A percentile compares a stretch with the other conserved stretches of the same genome.
These are phyloP conservation scores for Ricordea florida DNA, from an alignment of 92 coral and sea anemone species.

Conservation along the genomic window DNA sequence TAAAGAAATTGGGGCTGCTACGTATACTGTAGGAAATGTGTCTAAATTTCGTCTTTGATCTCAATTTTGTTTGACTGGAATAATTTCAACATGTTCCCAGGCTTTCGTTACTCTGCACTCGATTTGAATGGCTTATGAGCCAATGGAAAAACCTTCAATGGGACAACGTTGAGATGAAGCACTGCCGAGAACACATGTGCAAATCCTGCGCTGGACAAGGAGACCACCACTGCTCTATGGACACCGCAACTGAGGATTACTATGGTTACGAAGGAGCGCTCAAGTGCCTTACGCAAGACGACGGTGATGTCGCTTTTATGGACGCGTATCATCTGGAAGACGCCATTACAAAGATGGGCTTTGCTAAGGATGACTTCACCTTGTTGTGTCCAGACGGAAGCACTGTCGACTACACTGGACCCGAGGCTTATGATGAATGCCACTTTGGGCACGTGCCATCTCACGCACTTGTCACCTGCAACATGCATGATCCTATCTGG, in stretches of 20 bases:
- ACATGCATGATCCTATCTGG: slow-evolving; percentile 59
- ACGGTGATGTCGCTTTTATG: slow-evolving; percentile 55
- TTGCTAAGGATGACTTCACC: slow-evolving; percentile 13
- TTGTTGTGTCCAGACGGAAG: slow-evolving; percentile 60
- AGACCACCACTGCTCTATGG: slow-evolving; percentile 43
- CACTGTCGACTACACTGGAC: slow-evolving; percentile 14
- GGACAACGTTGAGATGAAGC: slow-evolving; percentile 10
- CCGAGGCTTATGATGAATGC: slow-evolving; percentile 34
- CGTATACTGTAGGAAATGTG: too few species aligned
- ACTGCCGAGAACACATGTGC: slow-evolving; percentile 46
- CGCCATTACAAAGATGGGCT: neutral
- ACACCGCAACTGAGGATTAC: neutral
- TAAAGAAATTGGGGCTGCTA: too few species aligned
- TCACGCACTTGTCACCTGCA: slow-evolving; percentile 50
- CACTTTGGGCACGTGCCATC: slow-evolving; percentile 66
- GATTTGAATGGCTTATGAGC: slow-evolving; percentile 22
- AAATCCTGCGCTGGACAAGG: slow-evolving; percentile 37
- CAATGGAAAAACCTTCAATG: slow-evolving; percentile 53
- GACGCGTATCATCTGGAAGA: slow-evolving; percentile 39
- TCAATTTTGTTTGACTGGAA: too few species aligned
- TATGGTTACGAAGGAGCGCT: slow-evolving; percentile 19
- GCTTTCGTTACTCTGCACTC: slow-evolving; percentile 14
- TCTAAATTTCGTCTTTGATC: too few species aligned
- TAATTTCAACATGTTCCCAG: too few species aligned
- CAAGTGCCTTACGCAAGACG: neutral